Evolutionary conservation across 1,140 invertebrate genomes (phyloP), one percentile per base, ranked within the genome.

Genomic region (Bombus terrestris): DNA sequence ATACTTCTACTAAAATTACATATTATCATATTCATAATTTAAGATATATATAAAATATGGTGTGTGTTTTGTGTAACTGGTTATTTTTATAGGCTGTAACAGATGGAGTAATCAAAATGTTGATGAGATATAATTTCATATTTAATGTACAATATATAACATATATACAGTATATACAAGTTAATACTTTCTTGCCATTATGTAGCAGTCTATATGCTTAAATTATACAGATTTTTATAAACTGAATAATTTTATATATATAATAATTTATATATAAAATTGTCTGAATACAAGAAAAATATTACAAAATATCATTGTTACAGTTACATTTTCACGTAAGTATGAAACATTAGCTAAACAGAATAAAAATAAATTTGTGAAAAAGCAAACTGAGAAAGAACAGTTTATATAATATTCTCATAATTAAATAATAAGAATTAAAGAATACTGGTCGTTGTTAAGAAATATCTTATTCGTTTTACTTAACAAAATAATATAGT

Each of bases 121-220:
- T 22, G 9, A 43, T 41, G n/a, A 81, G n/a, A 73, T 74, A 74
- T 64, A 64, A 57, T 74, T 41, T 64, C 39, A 28, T 82, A 82
- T 73, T 64, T 43, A 62, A 62, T 82, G 62, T 43, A 64, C 32
- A 76, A 53, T 79, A 53, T 86, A 39, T 69, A 85, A 53, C 53
- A 86, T 85, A 85, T 80, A 35, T 85, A 75, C 71, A 79, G 53
- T 83, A 83, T 74, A 62, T 69, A 43, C 68, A 78, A 28, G 9
- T 74, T 6, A 71, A 81, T 66, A 83, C 12, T 18, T 71, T 32
- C 41, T 9, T 10, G 15, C 10, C 53, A 41, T 64, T 59, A 35
- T 39, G 22, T 59, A 32, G 3, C 43, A 47, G 43, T 47, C 3
- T 13, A 80, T 80, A n/a, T 37, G n/a, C 3, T 53, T 76, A 41